phyloP scores from a whole-genome alignment of 2,113 vertebrate genomes.

The Spea bombifrons region DNA sequence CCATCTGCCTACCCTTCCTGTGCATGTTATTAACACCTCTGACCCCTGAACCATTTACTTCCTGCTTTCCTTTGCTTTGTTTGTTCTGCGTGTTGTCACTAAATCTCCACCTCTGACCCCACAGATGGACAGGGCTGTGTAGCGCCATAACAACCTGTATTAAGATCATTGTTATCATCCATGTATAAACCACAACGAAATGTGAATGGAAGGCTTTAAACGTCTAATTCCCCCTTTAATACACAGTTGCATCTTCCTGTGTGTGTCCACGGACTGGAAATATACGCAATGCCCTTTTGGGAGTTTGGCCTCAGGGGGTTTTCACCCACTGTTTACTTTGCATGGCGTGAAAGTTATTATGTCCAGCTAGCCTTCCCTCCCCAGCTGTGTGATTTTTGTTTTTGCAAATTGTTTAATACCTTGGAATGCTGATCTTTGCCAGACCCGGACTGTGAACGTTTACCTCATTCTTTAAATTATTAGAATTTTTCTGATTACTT shows the following conservation, averaged over 20 bases:
- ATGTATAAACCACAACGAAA: background rate
- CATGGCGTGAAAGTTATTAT: background rate
- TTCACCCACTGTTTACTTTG: background rate
- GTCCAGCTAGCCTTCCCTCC: background rate
- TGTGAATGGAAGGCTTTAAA: background rate
- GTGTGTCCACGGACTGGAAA: too few relatives aligned
- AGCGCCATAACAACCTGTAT: conserved; percentile 7
- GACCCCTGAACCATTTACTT: conserved; percentile 36
- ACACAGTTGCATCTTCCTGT: too few relatives aligned
- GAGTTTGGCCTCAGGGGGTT: background rate
- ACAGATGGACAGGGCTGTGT: conserved; percentile 1
- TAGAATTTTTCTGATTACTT: background rate
- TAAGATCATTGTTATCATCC: background rate
- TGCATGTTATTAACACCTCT: conserved; percentile 25
- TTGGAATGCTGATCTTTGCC: background rate
- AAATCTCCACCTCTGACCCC: conserved; percentile 26
- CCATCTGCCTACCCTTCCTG: conserved; percentile 39
- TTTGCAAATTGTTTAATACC: background rate
- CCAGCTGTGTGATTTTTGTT: background rate
- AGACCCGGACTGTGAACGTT: background rate
- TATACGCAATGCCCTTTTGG: background rate
- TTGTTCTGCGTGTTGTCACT: conserved; percentile 37
- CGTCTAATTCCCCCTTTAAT: too few relatives aligned
- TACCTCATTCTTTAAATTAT: conserved; percentile 2
- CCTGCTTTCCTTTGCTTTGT: conserved; percentile 27